phyloP scores from a whole-genome alignment of 2,888 invertebrate species.

The Amphiduros pacificus region DNA sequence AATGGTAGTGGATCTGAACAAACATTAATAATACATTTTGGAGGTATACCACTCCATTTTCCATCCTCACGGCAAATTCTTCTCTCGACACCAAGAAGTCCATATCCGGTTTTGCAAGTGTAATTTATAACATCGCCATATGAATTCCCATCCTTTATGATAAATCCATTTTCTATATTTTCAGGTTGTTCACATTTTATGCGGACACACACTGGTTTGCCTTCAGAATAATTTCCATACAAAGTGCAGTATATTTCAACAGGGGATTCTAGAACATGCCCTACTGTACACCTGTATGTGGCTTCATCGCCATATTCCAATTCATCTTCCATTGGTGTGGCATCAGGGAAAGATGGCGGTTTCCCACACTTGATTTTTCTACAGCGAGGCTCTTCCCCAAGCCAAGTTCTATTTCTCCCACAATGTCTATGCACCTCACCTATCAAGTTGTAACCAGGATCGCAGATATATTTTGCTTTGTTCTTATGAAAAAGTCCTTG shows the following conservation, averaged over 20 bases:
- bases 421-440: constrained; percentile 25
- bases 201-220: constrained; percentile 21
- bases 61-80: constrained; percentile 63
- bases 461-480: constrained; percentile 35
- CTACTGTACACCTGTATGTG: constrained; percentile 8
- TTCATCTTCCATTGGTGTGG: not conserved
- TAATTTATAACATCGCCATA: constrained; percentile 79
- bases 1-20: constrained; percentile 33
- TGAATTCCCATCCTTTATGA: constrained; percentile 1
- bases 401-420: constrained; percentile 39
- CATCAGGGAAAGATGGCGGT: constrained; percentile 4
- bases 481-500: not conserved
- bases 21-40: constrained; percentile 31
- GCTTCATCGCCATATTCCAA: not conserved
- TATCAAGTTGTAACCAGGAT: constrained; percentile 35
- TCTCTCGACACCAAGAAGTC: constrained; percentile 82
- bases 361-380: constrained; percentile 8
- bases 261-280: constrained; percentile 11
- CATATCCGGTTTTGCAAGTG: constrained; percentile 85
- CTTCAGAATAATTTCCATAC: constrained; percentile 16
- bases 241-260: constrained; percentile 16
- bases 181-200: constrained; percentile 18
- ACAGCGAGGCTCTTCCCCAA: constrained; percentile 33
- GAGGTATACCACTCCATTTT: constrained; percentile 36
- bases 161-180: constrained; percentile 14